phyloP scores from a whole-genome alignment of 2,797 vertebrate species.

The Gymnothorax javanicus region DNA sequence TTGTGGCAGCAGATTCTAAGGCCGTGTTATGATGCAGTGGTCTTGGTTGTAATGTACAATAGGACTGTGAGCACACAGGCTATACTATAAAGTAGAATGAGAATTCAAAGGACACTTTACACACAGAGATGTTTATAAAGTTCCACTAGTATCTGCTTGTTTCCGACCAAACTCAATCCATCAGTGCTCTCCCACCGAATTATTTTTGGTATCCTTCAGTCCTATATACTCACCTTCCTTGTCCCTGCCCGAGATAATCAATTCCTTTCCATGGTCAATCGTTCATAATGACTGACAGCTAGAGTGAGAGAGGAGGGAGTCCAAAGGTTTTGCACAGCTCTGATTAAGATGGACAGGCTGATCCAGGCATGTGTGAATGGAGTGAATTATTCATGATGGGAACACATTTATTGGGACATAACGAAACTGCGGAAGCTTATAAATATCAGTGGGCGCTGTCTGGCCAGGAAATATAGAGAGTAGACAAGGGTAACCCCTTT shows the following conservation, averaged over 20 bases:
- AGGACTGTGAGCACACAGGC: not conserved
- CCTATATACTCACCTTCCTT: slow-evolving; percentile 46
- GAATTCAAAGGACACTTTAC: not conserved
- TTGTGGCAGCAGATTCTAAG: not conserved
- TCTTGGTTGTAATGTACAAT: not conserved
- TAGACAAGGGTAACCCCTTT: slow-evolving; percentile 35
- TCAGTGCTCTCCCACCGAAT: not conserved
- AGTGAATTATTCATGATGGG: slow-evolving; percentile 65
- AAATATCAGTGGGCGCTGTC: slow-evolving; percentile 51
- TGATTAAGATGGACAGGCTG: slow-evolving; percentile 53
- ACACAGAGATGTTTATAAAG: not conserved
- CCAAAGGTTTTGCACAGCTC: slow-evolving; percentile 1
- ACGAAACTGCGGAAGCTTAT: slow-evolving; percentile 43
- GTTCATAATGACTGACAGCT: slow-evolving; percentile 61
- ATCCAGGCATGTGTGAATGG: slow-evolving; percentile 36
- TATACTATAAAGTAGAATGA: not conserved
- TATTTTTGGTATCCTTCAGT: slow-evolving; percentile 13
- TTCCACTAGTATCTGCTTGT: not conserved
- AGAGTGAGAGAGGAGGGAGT: slow-evolving; percentile 30
- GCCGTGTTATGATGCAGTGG: not conserved
- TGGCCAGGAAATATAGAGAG: not conserved
- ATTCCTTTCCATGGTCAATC: slow-evolving; percentile 38
- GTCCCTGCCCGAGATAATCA: slow-evolving; percentile 45
- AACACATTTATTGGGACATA: slow-evolving; percentile 37
- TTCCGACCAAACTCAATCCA: not conserved